Evolutionary conservation across 2,888 invertebrate species (phyloP).

Genomic region (Dichetophora obliterata): DNA sequence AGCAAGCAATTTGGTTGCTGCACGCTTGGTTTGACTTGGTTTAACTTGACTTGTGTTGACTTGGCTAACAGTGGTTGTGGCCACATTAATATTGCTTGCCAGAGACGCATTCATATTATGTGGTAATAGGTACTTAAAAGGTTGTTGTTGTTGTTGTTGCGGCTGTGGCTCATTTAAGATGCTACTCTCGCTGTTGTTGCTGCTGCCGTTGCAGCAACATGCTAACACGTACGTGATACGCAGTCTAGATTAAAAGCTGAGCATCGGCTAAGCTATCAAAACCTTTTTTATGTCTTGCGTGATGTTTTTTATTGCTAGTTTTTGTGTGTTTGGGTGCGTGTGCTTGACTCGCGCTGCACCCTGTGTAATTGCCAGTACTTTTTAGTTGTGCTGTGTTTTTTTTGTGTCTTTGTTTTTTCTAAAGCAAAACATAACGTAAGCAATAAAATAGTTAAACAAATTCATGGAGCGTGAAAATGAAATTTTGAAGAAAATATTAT

Average conservation of each 20-base stretch:
- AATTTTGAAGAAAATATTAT: neutral
- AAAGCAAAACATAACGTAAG: too few species aligned
- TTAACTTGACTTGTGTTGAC: slow-evolving; percentile 11
- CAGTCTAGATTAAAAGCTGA: neutral
- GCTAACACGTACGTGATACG: neutral
- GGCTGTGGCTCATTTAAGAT: too few species aligned
- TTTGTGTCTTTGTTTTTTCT: neutral
- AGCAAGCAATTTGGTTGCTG: neutral
- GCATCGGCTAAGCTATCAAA: neutral
- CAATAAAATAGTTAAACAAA: neutral
- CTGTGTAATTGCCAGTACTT: neutral
- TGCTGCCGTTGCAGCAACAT: neutral
- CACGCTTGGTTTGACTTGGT: neutral
- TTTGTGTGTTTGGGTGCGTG: neutral
- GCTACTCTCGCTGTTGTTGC: neutral
- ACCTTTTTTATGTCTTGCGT: neutral
- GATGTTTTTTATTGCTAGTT: neutral
- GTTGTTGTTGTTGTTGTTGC: too few species aligned
- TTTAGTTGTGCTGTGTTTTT: too few species aligned
- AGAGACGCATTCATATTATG: neutral
- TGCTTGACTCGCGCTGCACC: neutral
- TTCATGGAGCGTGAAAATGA: neutral
- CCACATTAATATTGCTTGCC: neutral
- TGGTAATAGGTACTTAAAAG: neutral
- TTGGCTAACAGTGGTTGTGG: neutral